Conservation (phyloP, 2,888 invertebrate genomes). For the Scaptomyza caliginosa region DNA sequence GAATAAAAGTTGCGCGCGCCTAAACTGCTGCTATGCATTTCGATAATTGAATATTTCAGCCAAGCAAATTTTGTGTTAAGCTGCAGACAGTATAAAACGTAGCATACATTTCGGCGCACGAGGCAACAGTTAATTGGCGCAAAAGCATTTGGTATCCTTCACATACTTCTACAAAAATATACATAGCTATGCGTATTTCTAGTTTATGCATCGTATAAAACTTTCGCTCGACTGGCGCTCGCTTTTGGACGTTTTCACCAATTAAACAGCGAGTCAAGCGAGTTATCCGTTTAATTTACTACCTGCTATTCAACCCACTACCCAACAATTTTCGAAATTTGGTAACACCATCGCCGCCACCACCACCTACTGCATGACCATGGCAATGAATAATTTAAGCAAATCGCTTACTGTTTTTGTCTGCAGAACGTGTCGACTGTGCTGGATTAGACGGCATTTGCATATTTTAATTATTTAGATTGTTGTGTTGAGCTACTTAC, state of each 20-base stretch:
- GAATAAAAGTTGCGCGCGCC: conserved; percentile 62
- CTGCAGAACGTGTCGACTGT: conserved; percentile 70
- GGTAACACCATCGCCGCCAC: background rate
- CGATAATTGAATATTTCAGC: conserved; percentile 72
- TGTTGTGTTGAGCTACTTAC: conserved; percentile 74
- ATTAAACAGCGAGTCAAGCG: conserved; percentile 59
- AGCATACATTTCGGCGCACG: conserved; percentile 42
- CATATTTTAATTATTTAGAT: conserved; percentile 84
- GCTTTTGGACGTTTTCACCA: conserved; percentile 27
- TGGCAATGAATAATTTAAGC: conserved; percentile 82
- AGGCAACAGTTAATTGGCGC: conserved; percentile 49
- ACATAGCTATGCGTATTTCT: conserved; percentile 10
- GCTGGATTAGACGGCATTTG: conserved; percentile 81
- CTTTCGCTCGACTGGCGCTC: conserved; percentile 29
- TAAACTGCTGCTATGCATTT: conserved; percentile 57
- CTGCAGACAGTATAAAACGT: conserved; percentile 39
- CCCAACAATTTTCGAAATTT: background rate
- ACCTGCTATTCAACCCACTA: conserved; percentile 41
- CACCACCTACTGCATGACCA: conserved; percentile 33
- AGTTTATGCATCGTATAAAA: conserved; percentile 26
- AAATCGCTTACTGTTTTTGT: conserved; percentile 74
- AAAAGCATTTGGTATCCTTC: conserved; percentile 12
- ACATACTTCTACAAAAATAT: background rate
- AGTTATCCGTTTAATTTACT: conserved; percentile 81
- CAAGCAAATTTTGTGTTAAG: conserved; percentile 13